A percentile compares a stretch with the other conserved stretches of the same genome.
Evolutionary conservation across 2,888 invertebrate species (phyloP).

Genomic region (Cantharis flavilabris): DNA sequence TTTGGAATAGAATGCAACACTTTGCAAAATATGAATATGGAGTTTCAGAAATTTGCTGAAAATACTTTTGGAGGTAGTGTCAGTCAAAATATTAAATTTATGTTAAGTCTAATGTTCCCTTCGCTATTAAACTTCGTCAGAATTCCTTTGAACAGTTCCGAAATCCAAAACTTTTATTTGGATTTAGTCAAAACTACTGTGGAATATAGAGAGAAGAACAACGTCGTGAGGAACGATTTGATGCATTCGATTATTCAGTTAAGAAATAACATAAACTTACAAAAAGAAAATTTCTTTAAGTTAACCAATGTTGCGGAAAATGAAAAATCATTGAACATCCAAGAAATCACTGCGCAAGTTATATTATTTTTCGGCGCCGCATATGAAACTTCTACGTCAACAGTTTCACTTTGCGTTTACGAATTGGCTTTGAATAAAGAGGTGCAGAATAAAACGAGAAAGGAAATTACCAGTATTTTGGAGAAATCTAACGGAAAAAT

Average conservation of each 20-base stretch:
- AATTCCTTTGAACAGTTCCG: background rate
- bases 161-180: background rate
- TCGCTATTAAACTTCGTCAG: background rate
- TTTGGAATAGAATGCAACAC: conserved; percentile 53
- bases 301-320: background rate
- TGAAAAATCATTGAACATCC: conserved; percentile 10
- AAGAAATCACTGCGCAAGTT: conserved; percentile 38
- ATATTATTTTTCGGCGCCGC: conserved; percentile 45
- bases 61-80: conserved; percentile 35
- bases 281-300: background rate
- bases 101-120: background rate
- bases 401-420: conserved; percentile 56
- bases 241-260: conserved; percentile 8
- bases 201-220: background rate
- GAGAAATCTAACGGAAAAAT: conserved; percentile 50
- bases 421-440: conserved; percentile 57
- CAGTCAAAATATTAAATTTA: background rate
- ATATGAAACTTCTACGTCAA: conserved; percentile 50
- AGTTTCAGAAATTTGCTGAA: conserved; percentile 44
- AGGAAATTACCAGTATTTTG: conserved; percentile 53
- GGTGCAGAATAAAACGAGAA: conserved; percentile 53
- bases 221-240: background rate
- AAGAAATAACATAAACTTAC: background rate
- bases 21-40: conserved; percentile 51
- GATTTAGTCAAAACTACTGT: conserved; percentile 1